phyloP scores from a whole-genome alignment of 1,140 invertebrate genomes.

The Drosophila obscura region DNA sequence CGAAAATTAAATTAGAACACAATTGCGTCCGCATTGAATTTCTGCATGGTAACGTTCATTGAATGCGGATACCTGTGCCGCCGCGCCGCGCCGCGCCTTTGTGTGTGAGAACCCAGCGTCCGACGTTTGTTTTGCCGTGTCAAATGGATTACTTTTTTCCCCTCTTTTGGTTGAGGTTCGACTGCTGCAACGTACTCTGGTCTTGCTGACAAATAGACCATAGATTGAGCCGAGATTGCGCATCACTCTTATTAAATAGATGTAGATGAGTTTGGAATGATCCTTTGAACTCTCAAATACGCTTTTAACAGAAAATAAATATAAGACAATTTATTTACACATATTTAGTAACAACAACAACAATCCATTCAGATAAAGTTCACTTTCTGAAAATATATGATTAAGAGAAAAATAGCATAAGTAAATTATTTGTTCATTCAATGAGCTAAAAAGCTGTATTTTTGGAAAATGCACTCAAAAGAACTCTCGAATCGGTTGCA shows the following conservation, averaged over 20 bases:
- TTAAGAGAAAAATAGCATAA: neutral
- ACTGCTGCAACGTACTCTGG: too few relatives aligned
- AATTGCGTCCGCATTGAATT: slow-evolving; percentile 31
- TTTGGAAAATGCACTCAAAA: too few relatives aligned
- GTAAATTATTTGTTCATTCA: neutral
- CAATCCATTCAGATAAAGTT: neutral
- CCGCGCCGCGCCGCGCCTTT: too few relatives aligned
- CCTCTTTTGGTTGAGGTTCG: slow-evolving; percentile 12
- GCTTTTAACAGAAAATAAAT: neutral
- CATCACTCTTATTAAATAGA: too few relatives aligned
- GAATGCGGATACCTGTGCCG: slow-evolving; percentile 47
- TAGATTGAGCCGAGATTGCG: too few relatives aligned
- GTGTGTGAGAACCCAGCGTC: too few relatives aligned
- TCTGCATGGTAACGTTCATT: slow-evolving; percentile 48
- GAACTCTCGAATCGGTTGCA: too few relatives aligned
- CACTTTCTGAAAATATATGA: slow-evolving; percentile 28
- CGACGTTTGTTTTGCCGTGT: slow-evolving; percentile 54
- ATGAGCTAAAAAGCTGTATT: neutral
- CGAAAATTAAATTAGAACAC: slow-evolving; percentile 53
- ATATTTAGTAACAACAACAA: neutral
- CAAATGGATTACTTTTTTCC: slow-evolving; percentile 58
- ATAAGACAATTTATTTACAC: slow-evolving; percentile 1
- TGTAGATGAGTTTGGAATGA: too few relatives aligned
- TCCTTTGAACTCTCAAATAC: neutral
- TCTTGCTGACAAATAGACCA: too few relatives aligned